phyloP scores from a whole-genome alignment of 2,888 invertebrate species.

The Trichogramma dendrolimi region DNA sequence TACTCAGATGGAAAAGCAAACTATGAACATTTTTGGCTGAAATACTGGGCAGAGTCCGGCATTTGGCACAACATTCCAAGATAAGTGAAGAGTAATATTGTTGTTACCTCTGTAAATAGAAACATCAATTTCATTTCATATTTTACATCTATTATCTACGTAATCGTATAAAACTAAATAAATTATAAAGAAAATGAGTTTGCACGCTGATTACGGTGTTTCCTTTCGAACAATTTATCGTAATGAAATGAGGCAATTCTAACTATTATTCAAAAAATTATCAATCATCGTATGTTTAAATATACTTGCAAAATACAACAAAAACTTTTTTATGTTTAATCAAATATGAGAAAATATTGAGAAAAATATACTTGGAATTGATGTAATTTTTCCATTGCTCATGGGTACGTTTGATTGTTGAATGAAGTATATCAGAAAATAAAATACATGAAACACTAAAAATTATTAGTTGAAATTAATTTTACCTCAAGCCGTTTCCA shows the following conservation, averaged over 20 bases:
- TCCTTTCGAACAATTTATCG: too few relatives aligned
- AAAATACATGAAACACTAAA: slow-evolving; percentile 1
- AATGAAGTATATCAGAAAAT: background rate
- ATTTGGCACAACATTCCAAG: slow-evolving; percentile 98
- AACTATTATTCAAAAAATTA: too few relatives aligned
- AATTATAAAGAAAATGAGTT: too few relatives aligned
- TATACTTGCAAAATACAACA: too few relatives aligned
- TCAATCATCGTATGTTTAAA: too few relatives aligned
- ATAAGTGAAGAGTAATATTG: slow-evolving; percentile 90
- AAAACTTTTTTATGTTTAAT: too few relatives aligned
- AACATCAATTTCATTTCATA: slow-evolving; percentile 25
- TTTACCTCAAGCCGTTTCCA: slow-evolving; percentile 90
- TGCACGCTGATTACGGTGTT: too few relatives aligned
- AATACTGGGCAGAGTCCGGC: slow-evolving; percentile 91
- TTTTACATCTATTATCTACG: background rate
- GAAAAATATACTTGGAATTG: background rate
- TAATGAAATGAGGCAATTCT: too few relatives aligned
- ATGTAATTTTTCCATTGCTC: slow-evolving; percentile 58
- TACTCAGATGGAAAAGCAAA: slow-evolving; percentile 86
- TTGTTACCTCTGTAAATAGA: slow-evolving; percentile 73
- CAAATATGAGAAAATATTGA: too few relatives aligned
- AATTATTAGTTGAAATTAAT: slow-evolving; percentile 14
- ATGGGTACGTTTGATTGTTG: too few relatives aligned
- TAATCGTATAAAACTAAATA: background rate
- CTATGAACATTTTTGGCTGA: slow-evolving; percentile 77